Evolutionary conservation across 1,140 invertebrate genomes (phyloP).

Genomic region (Steinernema khuongi): DNA sequence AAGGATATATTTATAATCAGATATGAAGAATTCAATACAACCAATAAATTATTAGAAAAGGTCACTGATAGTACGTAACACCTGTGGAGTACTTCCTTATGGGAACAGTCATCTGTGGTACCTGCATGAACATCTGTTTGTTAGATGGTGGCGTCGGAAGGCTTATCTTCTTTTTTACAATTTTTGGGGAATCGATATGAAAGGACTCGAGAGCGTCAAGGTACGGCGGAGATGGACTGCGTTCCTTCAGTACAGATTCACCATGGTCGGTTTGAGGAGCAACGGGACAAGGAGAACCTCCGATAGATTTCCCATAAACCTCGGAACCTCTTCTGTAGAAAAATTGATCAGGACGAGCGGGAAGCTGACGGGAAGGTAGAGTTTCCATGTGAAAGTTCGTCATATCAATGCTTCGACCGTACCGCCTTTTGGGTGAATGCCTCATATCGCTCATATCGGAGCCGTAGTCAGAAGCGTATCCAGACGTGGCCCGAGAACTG

Average conservation of each 20-base stretch:
- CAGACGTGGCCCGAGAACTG: neutral
- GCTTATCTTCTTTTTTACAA: neutral
- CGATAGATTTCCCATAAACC: neutral
- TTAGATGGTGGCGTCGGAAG: neutral
- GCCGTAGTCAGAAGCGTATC: constrained; percentile 2
- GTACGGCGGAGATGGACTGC: neutral
- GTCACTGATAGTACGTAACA: no score
- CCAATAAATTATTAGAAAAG: no score
- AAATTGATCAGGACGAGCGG: neutral
- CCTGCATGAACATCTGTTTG: neutral
- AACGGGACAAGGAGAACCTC: neutral
- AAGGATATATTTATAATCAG: no score
- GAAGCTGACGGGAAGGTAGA: neutral
- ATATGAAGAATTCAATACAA: no score
- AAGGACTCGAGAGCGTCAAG: neutral
- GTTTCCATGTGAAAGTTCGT: neutral
- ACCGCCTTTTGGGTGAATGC: neutral
- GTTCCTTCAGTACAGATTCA: neutral
- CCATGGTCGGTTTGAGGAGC: neutral
- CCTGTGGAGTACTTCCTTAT: no score
- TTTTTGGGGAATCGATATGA: neutral
- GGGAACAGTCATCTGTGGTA: no score
- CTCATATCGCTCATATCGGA: neutral
- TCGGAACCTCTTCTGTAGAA: neutral
- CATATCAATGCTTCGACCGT: neutral